Conservation (phyloP, 2,888 invertebrate species). For the Chrysolina haemoptera region DNA sequence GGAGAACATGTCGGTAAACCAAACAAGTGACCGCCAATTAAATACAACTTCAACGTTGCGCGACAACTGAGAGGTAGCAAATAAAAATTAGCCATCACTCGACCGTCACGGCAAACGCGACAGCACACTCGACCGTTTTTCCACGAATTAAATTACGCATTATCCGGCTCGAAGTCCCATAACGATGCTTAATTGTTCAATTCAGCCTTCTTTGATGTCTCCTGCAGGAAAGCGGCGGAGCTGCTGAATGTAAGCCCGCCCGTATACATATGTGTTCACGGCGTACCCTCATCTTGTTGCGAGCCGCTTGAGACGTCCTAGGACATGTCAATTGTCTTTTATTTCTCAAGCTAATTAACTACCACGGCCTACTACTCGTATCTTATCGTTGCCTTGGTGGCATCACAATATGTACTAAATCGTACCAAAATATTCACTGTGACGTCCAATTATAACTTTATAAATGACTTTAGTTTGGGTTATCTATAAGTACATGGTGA, state of each 20-base stretch:
- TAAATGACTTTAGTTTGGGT: slow-evolving; percentile 28
- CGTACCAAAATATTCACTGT: slow-evolving; percentile 35
- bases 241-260: not conserved
- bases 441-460: slow-evolving; percentile 41
- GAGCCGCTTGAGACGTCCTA: slow-evolving; percentile 1
- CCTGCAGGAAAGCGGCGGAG: not conserved
- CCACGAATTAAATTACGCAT: slow-evolving; percentile 18
- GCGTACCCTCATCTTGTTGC: slow-evolving; percentile 19
- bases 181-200: slow-evolving; percentile 17
- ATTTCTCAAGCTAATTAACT: slow-evolving; percentile 24
- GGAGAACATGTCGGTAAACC: not conserved
- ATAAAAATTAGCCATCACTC: not conserved
- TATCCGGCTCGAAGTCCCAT: slow-evolving; percentile 15
- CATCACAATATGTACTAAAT: slow-evolving; percentile 40
- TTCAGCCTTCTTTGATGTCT: slow-evolving; percentile 19
- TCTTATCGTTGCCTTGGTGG: slow-evolving; percentile 19
- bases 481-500: not conserved
- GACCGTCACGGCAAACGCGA: slow-evolving; percentile 3
- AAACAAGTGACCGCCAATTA: slow-evolving; percentile 10
- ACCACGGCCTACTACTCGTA: slow-evolving; percentile 16
- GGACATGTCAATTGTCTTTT: slow-evolving; percentile 24
- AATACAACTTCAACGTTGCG: not conserved
- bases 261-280: slow-evolving; percentile 14
- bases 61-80: not conserved
- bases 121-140: slow-evolving; percentile 13